These are phyloP conservation scores for Pteropus rufus DNA, from an alignment of 2,797 vertebrate species.

Conservation along the genomic window DNA sequence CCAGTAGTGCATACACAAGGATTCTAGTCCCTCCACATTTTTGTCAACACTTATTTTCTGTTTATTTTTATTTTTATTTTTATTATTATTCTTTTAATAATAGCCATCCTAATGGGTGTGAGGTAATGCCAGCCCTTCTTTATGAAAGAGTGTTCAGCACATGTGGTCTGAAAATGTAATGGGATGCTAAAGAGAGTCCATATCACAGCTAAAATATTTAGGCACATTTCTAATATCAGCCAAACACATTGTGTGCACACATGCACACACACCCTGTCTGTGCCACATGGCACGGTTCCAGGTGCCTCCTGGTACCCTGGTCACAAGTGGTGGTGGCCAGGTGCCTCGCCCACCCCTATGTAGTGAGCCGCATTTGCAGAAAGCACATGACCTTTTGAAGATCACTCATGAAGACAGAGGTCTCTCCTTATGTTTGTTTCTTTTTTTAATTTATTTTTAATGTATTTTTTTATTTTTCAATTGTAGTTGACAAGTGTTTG, in stretches of 20 bases:
- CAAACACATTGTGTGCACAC: accelerated
- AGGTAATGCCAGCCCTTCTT: neutral
- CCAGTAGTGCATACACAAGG: neutral
- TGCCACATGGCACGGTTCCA: neutral
- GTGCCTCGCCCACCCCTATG: accelerated
- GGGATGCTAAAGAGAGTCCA: neutral
- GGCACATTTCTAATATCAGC: neutral
- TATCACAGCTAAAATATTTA: neutral
- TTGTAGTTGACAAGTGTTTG: neutral
- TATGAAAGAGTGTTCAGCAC: neutral
- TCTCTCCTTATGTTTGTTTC: neutral
- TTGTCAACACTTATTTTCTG: neutral
- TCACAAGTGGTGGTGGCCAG: neutral
- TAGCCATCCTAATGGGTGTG: neutral
- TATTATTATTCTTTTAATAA: neutral
- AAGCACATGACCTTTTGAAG: neutral
- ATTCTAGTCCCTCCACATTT: neutral
- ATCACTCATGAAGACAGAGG: neutral
- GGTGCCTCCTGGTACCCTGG: neutral
- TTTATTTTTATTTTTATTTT: neutral
- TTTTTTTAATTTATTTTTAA: neutral
- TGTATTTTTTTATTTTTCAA: too few relatives aligned
- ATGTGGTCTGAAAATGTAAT: neutral
- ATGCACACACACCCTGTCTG: accelerated
- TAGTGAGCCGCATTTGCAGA: neutral